A percentile compares a stretch with the other conserved stretches of the same genome.
These are phyloP conservation scores for Hypomesus transpacificus DNA, from an alignment of 2,113 vertebrate species.

Conservation along the genomic window DNA sequence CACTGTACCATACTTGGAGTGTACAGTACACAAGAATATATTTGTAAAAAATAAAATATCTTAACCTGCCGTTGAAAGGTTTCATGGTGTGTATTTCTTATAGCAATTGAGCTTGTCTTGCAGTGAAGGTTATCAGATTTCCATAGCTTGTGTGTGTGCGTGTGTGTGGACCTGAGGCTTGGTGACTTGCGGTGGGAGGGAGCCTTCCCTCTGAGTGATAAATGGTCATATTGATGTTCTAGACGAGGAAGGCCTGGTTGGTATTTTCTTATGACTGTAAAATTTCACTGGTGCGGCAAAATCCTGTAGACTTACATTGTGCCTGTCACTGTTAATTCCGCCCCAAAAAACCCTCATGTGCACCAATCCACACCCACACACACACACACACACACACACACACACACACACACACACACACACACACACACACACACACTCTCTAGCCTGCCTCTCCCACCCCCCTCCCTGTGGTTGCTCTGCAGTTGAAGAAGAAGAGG, in stretches of 20 bases:
- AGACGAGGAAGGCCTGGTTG: slow-evolving; percentile 25
- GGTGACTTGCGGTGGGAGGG: slow-evolving; percentile 16
- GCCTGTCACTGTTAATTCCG: slow-evolving; percentile 18
- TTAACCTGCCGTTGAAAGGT: too few species aligned
- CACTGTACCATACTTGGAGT: slow-evolving; percentile 1
- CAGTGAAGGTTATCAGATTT: neutral
- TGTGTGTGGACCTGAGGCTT: slow-evolving; percentile 1
- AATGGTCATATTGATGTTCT: slow-evolving; percentile 53
- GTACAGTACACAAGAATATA: too few species aligned
- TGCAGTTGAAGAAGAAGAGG: slow-evolving; percentile 9
- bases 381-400: slow-evolving; percentile 10
- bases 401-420: slow-evolving; percentile 14
- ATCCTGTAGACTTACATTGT: slow-evolving; percentile 29
- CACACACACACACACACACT: neutral
- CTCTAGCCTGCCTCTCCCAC: neutral
- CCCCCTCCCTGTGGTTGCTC: slow-evolving; percentile 14
- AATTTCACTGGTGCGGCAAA: slow-evolving; percentile 35
- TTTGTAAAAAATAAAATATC: too few species aligned
- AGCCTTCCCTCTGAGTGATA: slow-evolving; percentile 29
- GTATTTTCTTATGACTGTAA: slow-evolving; percentile 57
- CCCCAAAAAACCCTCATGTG: slow-evolving; percentile 3
- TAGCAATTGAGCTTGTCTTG: neutral
- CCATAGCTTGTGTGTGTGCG: slow-evolving; percentile 5
- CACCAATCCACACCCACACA: slow-evolving; percentile 3
- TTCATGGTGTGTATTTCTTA: neutral